Conservation (phyloP, 2,888 invertebrate genomes). For the Noctua janthina region DNA sequence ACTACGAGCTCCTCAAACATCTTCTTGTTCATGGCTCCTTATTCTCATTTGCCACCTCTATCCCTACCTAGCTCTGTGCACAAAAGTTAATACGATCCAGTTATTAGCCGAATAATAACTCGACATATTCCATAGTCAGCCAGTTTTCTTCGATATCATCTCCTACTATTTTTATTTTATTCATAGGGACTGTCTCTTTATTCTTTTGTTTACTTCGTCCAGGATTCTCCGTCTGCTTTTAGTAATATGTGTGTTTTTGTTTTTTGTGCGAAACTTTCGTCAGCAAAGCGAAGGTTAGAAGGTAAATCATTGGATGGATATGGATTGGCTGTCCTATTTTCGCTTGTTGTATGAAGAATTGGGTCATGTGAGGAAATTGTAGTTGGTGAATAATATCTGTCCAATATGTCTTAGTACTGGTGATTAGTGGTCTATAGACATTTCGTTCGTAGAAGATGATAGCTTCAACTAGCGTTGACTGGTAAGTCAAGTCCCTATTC, state of each 20-base stretch:
- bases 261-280: conserved; percentile 60
- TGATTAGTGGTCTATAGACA: background rate
- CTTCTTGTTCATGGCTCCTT: background rate
- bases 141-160: conserved; percentile 85
- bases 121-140: conserved; percentile 87
- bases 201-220: conserved; percentile 86
- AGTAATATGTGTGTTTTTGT: conserved; percentile 67
- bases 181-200: conserved; percentile 88
- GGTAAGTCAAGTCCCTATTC: background rate
- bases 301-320: conserved; percentile 58
- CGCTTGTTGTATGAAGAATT: conserved; percentile 25
- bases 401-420: background rate
- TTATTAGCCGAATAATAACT: conserved; percentile 89
- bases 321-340: conserved; percentile 50
- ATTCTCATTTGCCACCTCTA: conserved; percentile 69
- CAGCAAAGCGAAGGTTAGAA: conserved; percentile 61
- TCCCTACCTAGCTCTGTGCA: conserved; percentile 64
- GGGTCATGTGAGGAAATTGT: conserved; percentile 39
- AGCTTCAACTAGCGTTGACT: background rate
- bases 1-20: background rate
- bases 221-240: conserved; percentile 53
- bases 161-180: conserved; percentile 90
- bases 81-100: conserved; percentile 85
- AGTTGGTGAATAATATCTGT: background rate
- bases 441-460: background rate